Evolutionary conservation across 1,140 invertebrate genomes (phyloP).

Genomic region (Drosophila jambulina): DNA sequence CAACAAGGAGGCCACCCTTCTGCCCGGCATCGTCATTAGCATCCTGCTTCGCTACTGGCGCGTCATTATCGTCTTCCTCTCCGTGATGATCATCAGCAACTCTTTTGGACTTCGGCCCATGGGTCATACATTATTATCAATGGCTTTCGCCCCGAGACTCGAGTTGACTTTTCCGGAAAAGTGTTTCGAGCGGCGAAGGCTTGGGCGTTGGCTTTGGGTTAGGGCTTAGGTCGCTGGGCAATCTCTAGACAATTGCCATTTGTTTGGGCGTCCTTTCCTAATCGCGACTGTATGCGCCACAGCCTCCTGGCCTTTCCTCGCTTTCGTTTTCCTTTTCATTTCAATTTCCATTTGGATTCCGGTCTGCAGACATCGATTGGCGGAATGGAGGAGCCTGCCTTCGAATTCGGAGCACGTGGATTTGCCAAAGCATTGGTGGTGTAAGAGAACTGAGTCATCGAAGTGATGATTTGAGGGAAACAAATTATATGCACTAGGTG

Average conservation of each 20-base stretch:
- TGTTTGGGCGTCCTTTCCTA: conserved; percentile 34
- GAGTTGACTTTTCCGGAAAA: conserved; percentile 31
- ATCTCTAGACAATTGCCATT: conserved; percentile 39
- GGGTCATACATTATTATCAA: conserved; percentile 45
- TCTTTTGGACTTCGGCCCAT: conserved; percentile 29
- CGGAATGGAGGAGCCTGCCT: no score
- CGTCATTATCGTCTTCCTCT: conserved; percentile 2
- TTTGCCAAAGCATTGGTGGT: no score
- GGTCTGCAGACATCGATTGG: conserved; percentile 10
- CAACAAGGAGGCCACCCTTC: conserved; percentile 35
- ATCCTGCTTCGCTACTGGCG: neutral
- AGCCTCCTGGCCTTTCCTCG: neutral
- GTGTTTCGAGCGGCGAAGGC: neutral
- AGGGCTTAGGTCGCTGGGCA: conserved; percentile 2
- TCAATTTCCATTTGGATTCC: conserved; percentile 5
- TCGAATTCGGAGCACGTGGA: no score
- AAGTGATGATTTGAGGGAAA: no score
- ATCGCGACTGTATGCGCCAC: conserved; percentile 14
- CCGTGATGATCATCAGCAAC: conserved; percentile 28
- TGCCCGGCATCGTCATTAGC: conserved; percentile 33
- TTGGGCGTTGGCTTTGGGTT: neutral
- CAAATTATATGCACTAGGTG: neutral
- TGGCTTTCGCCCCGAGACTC: conserved; percentile 33
- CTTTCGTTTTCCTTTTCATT: conserved; percentile 5
- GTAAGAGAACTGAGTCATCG: neutral